phyloP scores from a whole-genome alignment of 2,888 invertebrate genomes.

The Thumatha senex region DNA sequence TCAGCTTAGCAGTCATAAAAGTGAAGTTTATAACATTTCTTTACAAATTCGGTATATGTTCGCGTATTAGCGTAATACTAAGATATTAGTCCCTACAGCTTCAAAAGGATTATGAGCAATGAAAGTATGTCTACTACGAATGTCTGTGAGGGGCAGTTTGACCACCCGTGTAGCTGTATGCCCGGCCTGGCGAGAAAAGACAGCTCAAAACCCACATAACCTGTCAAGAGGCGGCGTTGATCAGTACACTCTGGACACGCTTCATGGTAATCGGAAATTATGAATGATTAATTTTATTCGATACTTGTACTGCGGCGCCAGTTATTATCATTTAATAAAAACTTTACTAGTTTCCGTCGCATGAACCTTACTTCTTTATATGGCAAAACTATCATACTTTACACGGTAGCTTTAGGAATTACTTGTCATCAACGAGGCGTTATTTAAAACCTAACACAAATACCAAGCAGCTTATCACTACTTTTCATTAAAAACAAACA shows the following conservation, averaged over 20 bases:
- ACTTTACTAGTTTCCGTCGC: constrained; percentile 25
- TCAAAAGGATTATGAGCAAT: constrained; percentile 41
- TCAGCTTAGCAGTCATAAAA: not conserved
- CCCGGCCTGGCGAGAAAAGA: constrained; percentile 36
- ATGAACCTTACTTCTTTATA: constrained; percentile 28
- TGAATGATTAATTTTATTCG: constrained; percentile 62
- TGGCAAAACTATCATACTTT: constrained; percentile 18
- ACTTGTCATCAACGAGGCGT: constrained; percentile 38
- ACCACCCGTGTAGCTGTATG: constrained; percentile 55
- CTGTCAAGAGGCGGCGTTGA: constrained; percentile 52
- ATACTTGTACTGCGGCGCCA: constrained; percentile 19
- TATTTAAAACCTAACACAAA: constrained; percentile 45
- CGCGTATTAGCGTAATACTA: constrained; percentile 8
- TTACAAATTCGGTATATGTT: not conserved
- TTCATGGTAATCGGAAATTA: constrained; percentile 70
- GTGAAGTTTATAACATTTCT: not conserved
- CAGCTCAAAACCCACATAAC: constrained; percentile 61
- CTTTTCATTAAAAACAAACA: constrained; percentile 43
- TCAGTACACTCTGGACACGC: constrained; percentile 54
- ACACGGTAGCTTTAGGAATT: constrained; percentile 16
- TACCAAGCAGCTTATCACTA: constrained; percentile 46
- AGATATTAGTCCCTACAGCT: constrained; percentile 12
- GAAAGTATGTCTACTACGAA: constrained; percentile 26
- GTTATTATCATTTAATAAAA: constrained; percentile 40
- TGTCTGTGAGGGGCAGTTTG: constrained; percentile 52